Conservation (phyloP, 92 coral and sea anemone genomes). For the Zoanthus sociatus region DNA sequence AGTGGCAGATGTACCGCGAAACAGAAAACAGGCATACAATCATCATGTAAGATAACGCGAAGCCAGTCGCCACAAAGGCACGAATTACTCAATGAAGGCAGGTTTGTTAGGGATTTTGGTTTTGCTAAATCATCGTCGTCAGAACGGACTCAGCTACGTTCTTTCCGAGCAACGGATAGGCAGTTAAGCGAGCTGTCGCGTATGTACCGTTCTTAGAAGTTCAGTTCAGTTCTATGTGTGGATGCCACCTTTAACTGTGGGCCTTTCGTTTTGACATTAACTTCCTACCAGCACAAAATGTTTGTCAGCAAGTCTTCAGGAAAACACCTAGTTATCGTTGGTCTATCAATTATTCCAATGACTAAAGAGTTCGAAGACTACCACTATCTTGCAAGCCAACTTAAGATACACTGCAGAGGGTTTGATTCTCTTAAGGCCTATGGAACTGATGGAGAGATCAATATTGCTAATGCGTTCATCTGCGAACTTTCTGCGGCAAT, state of each 20-base stretch:
- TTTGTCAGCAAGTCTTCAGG: conserved; percentile 52
- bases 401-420: conserved; percentile 52
- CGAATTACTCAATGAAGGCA: conserved; percentile 64
- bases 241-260: conserved; percentile 75
- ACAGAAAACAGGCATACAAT: conserved; percentile 63
- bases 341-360: conserved; percentile 61
- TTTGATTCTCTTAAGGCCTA: conserved; percentile 58
- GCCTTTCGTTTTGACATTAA: conserved; percentile 58
- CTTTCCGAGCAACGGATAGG: conserved; percentile 57
- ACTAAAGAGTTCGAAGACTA: conserved; percentile 65
- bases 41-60: conserved; percentile 29
- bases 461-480: conserved; percentile 58
- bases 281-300: conserved; percentile 61
- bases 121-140: conserved; percentile 51
- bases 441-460: conserved; percentile 72
- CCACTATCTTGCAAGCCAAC: conserved; percentile 52
- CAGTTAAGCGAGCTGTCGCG: conserved; percentile 58
- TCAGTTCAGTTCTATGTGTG: conserved; percentile 56
- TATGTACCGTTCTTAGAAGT: conserved; percentile 39
- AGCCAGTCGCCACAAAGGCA: conserved; percentile 37
- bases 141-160: conserved; percentile 63
- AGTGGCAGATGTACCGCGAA: conserved; percentile 68
- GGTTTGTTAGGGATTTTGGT: conserved; percentile 67
- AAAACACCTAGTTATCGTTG: conserved; percentile 53
- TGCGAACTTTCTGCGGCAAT: conserved; percentile 65